Evolutionary conservation across 2,797 vertebrate genomes (phyloP), one percentile per base, ranked within the genome.

Genomic region (Anas flavirostris): DNA sequence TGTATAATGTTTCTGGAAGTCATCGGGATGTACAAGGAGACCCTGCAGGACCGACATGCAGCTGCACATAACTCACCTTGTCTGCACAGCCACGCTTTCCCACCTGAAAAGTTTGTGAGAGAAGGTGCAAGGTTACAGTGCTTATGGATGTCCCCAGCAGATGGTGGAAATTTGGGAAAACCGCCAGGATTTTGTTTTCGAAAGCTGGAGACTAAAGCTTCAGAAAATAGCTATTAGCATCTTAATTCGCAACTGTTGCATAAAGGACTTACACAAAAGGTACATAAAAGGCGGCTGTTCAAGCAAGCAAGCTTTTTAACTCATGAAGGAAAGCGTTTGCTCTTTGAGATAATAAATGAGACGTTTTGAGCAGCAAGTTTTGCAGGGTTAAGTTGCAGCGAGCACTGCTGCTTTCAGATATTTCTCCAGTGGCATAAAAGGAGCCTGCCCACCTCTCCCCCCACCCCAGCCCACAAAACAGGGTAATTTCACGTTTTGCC

Each of bases 391-490:
- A 17, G 43, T 62, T n/a, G 16, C 11, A 83, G 15, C 9, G 56
- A 29, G 48, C 64, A 52, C 10, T 67, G 43, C 26, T 50, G 52
- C 26, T 83, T 93, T 81, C 12, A 75, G 41, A 59, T 21, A 7
- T 39, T 74, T 87, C 63, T 33, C n/a, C 18, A 16, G 1, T 31
- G 37, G 26, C n/a, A 41, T 33, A 41, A 73, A 80, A 56, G 25
- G 11, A 74, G 33, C 31, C 10, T 10, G 13, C 58, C 56, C 39
- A 39, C 5, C 52, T 62, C 31, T 18, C 26, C 22, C 28, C 28
- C 16, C 17, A 5, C 31, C 25, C 31, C 14, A 1, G 1, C 35
- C 22, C 12, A 13, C 9, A 39, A 28, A 1, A 4, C 3, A 39
- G 31, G 6, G 35, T 63, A 59, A 79, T 52, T 43, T n/a, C 66